Percentiles rank a stretch among this genome's conserved stretches.
These are phyloP conservation scores for Apantesis nais DNA, from an alignment of 2,888 invertebrate genomes.

Conservation along the genomic window DNA sequence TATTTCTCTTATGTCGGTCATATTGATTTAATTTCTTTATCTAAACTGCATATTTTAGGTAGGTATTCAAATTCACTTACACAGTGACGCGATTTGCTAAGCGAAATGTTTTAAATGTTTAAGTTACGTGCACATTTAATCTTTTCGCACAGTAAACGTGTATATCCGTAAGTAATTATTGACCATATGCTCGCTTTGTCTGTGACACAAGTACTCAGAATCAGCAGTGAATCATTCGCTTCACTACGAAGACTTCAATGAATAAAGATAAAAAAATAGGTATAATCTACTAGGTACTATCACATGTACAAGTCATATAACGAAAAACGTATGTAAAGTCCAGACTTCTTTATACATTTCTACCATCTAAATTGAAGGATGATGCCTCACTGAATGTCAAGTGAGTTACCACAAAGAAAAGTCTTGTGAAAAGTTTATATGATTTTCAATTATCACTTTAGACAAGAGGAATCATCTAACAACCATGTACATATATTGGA, in stretches of 20 bases:
- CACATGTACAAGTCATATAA: neutral
- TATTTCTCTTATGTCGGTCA: neutral
- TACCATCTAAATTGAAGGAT: neutral
- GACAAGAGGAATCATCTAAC: too few relatives aligned
- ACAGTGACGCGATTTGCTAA: neutral
- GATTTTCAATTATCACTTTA: too few relatives aligned
- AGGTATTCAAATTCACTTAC: neutral
- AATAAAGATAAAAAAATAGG: constrained; percentile 14
- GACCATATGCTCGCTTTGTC: constrained; percentile 14
- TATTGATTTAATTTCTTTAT: neutral
- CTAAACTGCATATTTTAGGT: neutral
- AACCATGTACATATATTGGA: too few relatives aligned
- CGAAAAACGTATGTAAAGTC: neutral
- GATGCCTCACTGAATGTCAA: neutral
- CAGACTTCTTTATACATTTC: neutral
- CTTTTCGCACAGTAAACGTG: constrained; percentile 13
- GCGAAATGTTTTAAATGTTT: neutral
- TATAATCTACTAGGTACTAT: neutral
- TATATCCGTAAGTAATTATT: constrained; percentile 13
- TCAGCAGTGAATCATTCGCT: constrained; percentile 21
- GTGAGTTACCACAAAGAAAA: neutral
- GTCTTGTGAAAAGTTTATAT: neutral
- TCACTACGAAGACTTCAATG: constrained; percentile 10
- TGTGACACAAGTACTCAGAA: constrained; percentile 15
- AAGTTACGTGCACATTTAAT: neutral